Evolutionary conservation across 2,113 vertebrate species (phyloP), one percentile per base, ranked within the genome.

Genomic region (Chascanopsetta lugubris): DNA sequence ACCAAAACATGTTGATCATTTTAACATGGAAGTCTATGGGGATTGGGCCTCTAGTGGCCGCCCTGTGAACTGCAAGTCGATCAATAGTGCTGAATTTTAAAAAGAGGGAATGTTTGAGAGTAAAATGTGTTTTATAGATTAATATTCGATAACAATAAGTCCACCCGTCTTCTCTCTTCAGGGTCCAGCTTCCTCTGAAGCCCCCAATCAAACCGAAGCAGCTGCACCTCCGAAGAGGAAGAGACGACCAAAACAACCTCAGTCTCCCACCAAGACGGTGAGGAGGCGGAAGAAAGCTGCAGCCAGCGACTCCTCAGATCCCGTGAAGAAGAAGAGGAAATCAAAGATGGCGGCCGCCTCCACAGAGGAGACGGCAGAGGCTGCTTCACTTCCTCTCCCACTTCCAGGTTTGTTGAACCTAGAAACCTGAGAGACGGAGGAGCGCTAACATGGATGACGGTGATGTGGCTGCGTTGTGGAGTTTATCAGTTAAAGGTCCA

Each of bases 321-420:
- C 70, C 0, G 46, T 55, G 26, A 89, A 57, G 67, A 89, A 57
- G 67, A 90, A 80, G 68, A 80, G 84, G 59, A 88, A 81, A 76
- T 45, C 79, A 1, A 88, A 88, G 65, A 69, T 55, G 26, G 51
- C 43, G n/a, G n/a, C n/a, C n/a, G 49, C 36, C 82, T 26, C 64
- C 30, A 42, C 75, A 2, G 75, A 58, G 2, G 30, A 75, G 4
- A 4, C 49, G 26, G 49, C 36, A 0, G 77, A 69, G 9, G 30
- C 43, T 1, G 30, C n/a, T 36, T 43, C 69, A 0, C 43, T 45
- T 49, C 56, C 34, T 8, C 49, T 60, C 67, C 69, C 85, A 45
- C 22, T 50, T 77, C 55, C 83, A 82, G 86, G 85, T 86, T 49
- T 54, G 84, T 85, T 63, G 61, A 63, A 48, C 61, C 20, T 67